Evolutionary conservation across 2,888 invertebrate species (phyloP).

Genomic region (Hyles lineata): DNA sequence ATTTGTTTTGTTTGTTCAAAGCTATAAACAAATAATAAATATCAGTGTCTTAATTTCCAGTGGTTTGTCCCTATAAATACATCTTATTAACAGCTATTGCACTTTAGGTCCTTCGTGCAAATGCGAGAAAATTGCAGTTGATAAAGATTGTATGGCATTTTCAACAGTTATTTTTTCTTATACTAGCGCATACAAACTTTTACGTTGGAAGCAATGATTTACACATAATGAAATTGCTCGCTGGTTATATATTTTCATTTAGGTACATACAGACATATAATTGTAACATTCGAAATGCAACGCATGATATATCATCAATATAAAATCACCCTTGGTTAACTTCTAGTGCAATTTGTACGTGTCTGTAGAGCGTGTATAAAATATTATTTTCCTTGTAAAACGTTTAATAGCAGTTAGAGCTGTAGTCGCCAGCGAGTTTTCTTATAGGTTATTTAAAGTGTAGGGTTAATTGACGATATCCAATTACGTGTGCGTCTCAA

Average conservation of each 20-base stretch:
- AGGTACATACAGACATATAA: too few species aligned
- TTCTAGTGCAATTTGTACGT: neutral
- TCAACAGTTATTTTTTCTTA: neutral
- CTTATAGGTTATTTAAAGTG: slow-evolving; percentile 34
- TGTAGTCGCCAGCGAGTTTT: neutral
- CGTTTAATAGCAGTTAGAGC: neutral
- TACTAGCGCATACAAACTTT: neutral
- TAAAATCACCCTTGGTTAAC: neutral
- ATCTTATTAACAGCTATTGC: too few species aligned
- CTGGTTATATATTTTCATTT: too few species aligned
- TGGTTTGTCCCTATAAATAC: too few species aligned
- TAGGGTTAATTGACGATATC: slow-evolving; percentile 46
- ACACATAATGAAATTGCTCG: too few species aligned
- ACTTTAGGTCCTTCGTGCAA: too few species aligned
- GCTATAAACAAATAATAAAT: too few species aligned
- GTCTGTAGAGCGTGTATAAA: neutral
- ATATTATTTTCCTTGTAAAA: too few species aligned
- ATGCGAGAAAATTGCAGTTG: neutral
- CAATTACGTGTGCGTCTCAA: slow-evolving; percentile 39
- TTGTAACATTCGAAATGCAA: too few species aligned
- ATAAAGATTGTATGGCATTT: neutral
- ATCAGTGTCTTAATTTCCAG: too few species aligned
- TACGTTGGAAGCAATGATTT: neutral
- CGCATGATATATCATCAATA: too few species aligned
- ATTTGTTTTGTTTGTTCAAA: too few species aligned